Base-by-base conservation (phyloP, 37 sponge, comb jelly and placozoan genomes). In the Chondrosia reniformis region DNA sequence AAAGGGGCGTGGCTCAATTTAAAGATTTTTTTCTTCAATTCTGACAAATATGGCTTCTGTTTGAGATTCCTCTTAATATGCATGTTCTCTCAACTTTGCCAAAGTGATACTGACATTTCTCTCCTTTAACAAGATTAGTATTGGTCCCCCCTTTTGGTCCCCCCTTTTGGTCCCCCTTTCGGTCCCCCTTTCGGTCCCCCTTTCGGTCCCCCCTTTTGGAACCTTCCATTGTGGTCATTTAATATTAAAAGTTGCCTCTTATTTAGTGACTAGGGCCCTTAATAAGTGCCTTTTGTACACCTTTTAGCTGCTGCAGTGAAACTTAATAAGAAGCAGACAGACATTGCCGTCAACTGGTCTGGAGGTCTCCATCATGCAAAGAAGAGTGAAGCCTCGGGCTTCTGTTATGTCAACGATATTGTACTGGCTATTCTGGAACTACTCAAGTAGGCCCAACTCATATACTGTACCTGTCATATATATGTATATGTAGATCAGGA, bases 361-460 rank as follows among this genome's bases (percentile, higher is more conserved):
- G 99, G 99, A 9, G 99, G 99, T 9, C 85, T 98, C 21, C 99
- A 98, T 74, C 99, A 98, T 76, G 99, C 99, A 55, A 98, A 98
- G 81, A 98, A 98, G 85, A 90, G 91, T 22, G 99, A 98, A 72
- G 99, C 99, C 3, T 95, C 96, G 13, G 99, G 99, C 0, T 98
- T 98, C 81, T 98, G 99, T 69, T 98, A 98, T 43, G 94, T 93
- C 40, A 98, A 98, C 52, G 99, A 98, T 82, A 98, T 98, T 58
- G 99, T 98, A 2, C 87, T 98, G 13, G 91, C 92, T 43, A 98
- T 98, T 17, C 83, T 98, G 61, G 99, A 98, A 82, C 92, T 98
- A 22, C 88, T 98, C 64, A 98, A 98, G 99, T 98, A 49, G 67
- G 95, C 67, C 3, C 17, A 28, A 1, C n/a, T n/a, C n/a, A n/a